Conservation (phyloP, 2,113 vertebrate species). For the Spea bombifrons region DNA sequence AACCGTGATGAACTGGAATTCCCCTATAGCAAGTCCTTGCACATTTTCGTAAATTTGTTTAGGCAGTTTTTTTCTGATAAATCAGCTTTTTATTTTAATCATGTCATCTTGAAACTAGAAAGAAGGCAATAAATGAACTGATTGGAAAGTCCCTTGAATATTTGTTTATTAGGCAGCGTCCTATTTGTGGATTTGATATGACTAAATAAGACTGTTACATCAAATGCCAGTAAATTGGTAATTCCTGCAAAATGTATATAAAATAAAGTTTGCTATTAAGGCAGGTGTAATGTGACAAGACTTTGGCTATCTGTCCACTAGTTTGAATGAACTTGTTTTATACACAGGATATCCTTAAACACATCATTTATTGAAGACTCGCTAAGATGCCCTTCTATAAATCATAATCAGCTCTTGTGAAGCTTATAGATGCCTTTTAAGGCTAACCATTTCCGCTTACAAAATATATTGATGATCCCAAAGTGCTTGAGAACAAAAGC, state of each 20-base stretch:
- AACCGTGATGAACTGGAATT: conserved; percentile 56
- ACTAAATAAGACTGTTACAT: not conserved
- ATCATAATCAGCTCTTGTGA: conserved; percentile 18
- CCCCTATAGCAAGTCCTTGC: conserved; percentile 47
- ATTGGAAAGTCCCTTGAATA: conserved; percentile 74
- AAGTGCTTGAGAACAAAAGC: conserved; percentile 29
- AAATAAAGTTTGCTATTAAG: too few species aligned
- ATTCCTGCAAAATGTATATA: not conserved
- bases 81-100: conserved; percentile 61
- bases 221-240: not conserved
- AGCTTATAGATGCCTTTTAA: conserved; percentile 27
- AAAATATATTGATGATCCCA: conserved; percentile 40
- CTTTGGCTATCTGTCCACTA: not conserved
- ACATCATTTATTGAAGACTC: conserved; percentile 18
- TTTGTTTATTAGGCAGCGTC: conserved; percentile 58
- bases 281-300: not conserved
- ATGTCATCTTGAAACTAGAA: conserved; percentile 76
- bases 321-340: not conserved
- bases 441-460: conserved; percentile 32
- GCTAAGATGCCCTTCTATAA: conserved; percentile 33
- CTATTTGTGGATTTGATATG: conserved; percentile 54
- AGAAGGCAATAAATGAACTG: conserved; percentile 68
- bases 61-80: conserved; percentile 57
- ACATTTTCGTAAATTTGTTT: conserved; percentile 58
- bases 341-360: not conserved